Conservation (phyloP, 2,888 invertebrate species). For the Brachynemurus nebulosus region DNA sequence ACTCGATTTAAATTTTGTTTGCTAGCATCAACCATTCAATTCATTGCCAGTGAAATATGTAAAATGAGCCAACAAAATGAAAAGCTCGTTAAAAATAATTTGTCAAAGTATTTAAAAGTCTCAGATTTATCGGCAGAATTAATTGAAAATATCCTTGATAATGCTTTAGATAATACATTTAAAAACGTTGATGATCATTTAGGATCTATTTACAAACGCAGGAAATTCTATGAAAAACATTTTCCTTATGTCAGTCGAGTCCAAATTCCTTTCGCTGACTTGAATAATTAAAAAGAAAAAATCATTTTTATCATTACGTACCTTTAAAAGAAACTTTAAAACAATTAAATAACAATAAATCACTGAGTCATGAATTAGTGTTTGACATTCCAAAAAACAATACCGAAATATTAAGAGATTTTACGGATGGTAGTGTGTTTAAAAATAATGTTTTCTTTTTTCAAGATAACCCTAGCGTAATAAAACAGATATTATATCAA, state of each 20-base stretch:
- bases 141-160: conserved; percentile 10
- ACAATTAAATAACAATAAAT: conserved; percentile 14
- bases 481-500: conserved; percentile 18
- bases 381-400: conserved; percentile 3
- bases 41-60: conserved; percentile 13
- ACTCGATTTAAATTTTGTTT: conserved; percentile 16
- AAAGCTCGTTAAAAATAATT: conserved; percentile 10
- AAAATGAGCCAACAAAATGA: conserved; percentile 13
- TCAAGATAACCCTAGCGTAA: conserved; percentile 15
- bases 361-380: conserved; percentile 11
- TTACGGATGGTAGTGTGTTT: conserved; percentile 19
- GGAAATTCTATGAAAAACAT: conserved; percentile 13
- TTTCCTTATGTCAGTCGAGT: conserved; percentile 12
- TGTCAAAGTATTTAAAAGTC: conserved; percentile 7
- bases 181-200: conserved; percentile 6
- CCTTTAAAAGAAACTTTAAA: conserved; percentile 15
- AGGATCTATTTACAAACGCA: conserved; percentile 11
- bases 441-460: conserved; percentile 16
- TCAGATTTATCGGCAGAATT: conserved; percentile 9
- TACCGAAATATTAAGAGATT: conserved; percentile 17
- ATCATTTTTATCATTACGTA: conserved; percentile 15
- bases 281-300: conserved; percentile 2
- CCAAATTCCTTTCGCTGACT: conserved; percentile 7
- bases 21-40: conserved; percentile 16
- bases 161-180: conserved; percentile 7